Conservation (phyloP, 2,113 vertebrate genomes). For the Todiramphus saurophagus region DNA sequence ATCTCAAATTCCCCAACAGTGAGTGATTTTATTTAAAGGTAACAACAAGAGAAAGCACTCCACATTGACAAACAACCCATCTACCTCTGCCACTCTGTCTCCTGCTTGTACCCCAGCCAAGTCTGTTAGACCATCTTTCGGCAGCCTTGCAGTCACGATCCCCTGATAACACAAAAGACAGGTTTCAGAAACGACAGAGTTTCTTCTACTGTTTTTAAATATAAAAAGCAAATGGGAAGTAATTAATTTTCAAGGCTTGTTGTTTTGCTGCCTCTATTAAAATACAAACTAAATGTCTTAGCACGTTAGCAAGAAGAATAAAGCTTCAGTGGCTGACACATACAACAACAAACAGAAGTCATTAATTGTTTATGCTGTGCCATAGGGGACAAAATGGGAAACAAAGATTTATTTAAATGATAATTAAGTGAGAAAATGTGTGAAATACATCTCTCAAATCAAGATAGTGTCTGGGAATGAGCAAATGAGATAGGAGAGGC, state of each 20-base stretch:
- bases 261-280: slow-evolving; percentile 7
- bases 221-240: not conserved
- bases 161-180: slow-evolving; percentile 66
- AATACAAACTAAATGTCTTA: not conserved
- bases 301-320: not conserved
- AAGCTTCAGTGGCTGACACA: not conserved
- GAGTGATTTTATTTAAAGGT: not conserved
- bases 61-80: not conserved
- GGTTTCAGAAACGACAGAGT: not conserved
- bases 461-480: not conserved
- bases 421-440: not conserved
- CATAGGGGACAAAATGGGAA: not conserved
- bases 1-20: not conserved
- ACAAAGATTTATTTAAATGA: slow-evolving; percentile 9
- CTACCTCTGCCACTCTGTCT: slow-evolving; percentile 78
- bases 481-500: not conserved
- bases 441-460: not conserved
- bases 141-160: slow-evolving; percentile 76
- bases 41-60: not conserved
- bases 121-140: slow-evolving; percentile 73
- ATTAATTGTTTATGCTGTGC: not conserved
- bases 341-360: not conserved
- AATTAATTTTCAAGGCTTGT: slow-evolving; percentile 34
- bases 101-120: slow-evolving; percentile 75
- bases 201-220: not conserved